Evolutionary conservation across 2,113 vertebrate species (phyloP).

Genomic region (Prochilodus magdalenae): DNA sequence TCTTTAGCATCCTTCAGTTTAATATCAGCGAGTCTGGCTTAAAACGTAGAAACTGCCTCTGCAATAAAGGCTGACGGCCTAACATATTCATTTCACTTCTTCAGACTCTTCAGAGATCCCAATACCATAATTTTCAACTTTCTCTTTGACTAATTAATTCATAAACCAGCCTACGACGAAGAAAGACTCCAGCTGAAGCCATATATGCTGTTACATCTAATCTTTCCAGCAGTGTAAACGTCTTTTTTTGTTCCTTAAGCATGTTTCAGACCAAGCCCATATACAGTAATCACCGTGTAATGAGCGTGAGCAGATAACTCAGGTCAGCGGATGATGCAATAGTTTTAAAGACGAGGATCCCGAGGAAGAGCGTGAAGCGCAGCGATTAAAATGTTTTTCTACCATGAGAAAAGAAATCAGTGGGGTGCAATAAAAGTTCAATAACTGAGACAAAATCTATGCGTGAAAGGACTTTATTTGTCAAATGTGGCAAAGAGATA

Average conservation of each 20-base stretch:
- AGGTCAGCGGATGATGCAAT: not conserved
- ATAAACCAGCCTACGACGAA: not conserved
- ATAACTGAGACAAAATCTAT: not conserved
- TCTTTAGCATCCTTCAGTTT: too few relatives aligned
- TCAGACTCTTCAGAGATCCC: not conserved
- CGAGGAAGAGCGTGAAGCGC: not conserved
- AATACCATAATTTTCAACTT: not conserved
- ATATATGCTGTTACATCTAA: not conserved
- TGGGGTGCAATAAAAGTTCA: slow-evolving; percentile 11
- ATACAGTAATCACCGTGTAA: slow-evolving; percentile 9
- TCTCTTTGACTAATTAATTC: not conserved
- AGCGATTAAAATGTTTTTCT: slow-evolving; percentile 16
- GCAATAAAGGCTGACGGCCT: not conserved
- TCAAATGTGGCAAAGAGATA: slow-evolving; percentile 7
- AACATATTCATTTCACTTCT: not conserved
- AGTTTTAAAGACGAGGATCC: not conserved
- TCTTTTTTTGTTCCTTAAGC: not conserved
- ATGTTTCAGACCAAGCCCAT: not conserved
- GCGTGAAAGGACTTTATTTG: slow-evolving; percentile 22
- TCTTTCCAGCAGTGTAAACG: not conserved
- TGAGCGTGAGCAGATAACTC: slow-evolving; percentile 7
- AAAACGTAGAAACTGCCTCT: too few relatives aligned
- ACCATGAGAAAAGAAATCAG: slow-evolving; percentile 16
- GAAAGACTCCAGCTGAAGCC: not conserved
- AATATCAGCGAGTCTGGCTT: too few relatives aligned